phyloP scores from a whole-genome alignment of 2,888 invertebrate genomes.

The Tanaodytes sp. region DNA sequence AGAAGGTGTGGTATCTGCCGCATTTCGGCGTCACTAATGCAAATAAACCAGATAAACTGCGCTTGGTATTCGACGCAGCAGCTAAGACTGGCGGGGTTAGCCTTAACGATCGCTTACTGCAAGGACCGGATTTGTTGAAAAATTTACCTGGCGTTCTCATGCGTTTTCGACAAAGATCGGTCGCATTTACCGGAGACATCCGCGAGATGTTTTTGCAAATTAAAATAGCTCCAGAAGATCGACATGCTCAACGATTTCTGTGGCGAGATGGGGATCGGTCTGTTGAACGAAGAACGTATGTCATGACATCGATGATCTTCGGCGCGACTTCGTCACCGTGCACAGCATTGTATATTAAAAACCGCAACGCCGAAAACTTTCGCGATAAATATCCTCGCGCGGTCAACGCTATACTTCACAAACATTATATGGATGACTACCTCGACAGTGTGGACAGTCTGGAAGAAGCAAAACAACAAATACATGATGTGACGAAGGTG shows the following conservation, averaged over 20 bases:
- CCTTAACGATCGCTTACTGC: constrained; percentile 7
- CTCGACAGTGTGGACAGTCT: neutral
- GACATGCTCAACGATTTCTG: constrained; percentile 53
- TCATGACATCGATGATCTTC: too few species aligned
- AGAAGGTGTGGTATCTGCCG: neutral
- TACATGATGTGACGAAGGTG: neutral
- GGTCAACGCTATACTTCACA: neutral
- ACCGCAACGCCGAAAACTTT: neutral
- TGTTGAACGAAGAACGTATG: too few species aligned
- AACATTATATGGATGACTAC: constrained; percentile 48
- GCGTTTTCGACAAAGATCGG: constrained; percentile 63
- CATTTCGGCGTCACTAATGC: neutral
- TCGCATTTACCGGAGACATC: constrained; percentile 63
- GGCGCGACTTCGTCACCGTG: neutral
- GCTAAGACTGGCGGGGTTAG: neutral
- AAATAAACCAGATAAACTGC: neutral
- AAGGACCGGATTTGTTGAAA: constrained; percentile 62
- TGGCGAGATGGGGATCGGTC: too few species aligned
- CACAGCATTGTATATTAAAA: neutral
- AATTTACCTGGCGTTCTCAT: constrained; percentile 63
- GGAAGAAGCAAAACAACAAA: neutral
- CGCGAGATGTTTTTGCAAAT: constrained; percentile 63
- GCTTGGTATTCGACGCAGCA: neutral
- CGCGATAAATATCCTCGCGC: neutral
- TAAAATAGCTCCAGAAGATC: constrained; percentile 54